Percentiles rank a stretch among this genome's conserved stretches.
phyloP scores from a whole-genome alignment of 2,113 vertebrate genomes.

The Gymnarchus niloticus region DNA sequence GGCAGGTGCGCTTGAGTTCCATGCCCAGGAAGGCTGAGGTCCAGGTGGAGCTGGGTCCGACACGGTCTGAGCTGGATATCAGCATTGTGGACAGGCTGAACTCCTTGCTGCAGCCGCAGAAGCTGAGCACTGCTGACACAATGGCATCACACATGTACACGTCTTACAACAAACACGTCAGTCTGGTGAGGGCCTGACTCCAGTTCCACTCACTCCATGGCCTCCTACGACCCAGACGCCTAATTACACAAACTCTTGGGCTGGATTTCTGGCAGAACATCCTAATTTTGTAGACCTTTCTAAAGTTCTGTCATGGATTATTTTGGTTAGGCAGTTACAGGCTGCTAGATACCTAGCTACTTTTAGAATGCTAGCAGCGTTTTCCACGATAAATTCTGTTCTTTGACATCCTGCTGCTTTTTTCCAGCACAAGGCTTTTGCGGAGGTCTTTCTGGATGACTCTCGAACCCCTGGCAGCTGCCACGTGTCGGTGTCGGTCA shows the following conservation, averaged over 20 bases:
- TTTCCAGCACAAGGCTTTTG: constrained; percentile 89
- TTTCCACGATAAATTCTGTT: no score
- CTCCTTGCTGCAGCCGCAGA: constrained; percentile 90
- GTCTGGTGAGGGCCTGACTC: constrained; percentile 75
- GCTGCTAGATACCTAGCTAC: background rate
- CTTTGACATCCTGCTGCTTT: background rate
- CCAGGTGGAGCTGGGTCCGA: constrained; percentile 76
- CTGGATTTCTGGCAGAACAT: background rate
- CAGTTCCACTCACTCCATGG: constrained; percentile 46
- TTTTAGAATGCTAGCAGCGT: background rate
- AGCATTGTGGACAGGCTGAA: constrained; percentile 96
- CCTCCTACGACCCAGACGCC: no score
- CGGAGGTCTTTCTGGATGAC: constrained; percentile 95
- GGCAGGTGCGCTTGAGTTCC: constrained; percentile 83
- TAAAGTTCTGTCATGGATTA: background rate
- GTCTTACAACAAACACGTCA: constrained; percentile 90
- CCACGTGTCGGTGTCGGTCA: constrained; percentile 74
- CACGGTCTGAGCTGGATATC: constrained; percentile 85
- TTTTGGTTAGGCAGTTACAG: background rate
- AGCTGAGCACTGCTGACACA: constrained; percentile 83
- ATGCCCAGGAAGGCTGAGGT: constrained; percentile 88
- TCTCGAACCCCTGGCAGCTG: constrained; percentile 78
- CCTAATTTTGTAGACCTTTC: background rate
- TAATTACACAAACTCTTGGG: background rate
- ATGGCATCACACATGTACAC: constrained; percentile 96